Conservation (phyloP, 2,113 vertebrate species). For the Ictalurus furcatus region DNA sequence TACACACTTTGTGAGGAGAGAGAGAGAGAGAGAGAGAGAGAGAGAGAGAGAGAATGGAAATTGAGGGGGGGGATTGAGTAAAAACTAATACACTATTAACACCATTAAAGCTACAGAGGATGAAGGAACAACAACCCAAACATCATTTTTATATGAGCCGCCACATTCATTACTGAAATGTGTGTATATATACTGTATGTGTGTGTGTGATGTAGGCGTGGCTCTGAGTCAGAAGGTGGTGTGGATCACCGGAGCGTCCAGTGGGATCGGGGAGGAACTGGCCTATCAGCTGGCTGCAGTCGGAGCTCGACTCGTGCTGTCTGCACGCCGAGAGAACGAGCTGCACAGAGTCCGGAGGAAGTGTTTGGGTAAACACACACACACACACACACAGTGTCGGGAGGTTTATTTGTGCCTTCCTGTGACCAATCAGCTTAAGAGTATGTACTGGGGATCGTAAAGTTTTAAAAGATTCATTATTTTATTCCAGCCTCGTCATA, state of each 20-base stretch:
- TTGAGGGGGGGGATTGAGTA: not conserved
- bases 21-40: not conserved
- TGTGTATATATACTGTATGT: not conserved
- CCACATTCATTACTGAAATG: not conserved
- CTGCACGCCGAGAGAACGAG: slow-evolving; percentile 82
- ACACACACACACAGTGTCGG: not conserved
- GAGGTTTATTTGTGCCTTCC: not conserved
- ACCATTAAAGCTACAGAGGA: not conserved
- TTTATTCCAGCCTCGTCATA: not conserved
- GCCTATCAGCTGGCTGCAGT: slow-evolving; percentile 84
- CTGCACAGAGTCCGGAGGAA: slow-evolving; percentile 82
- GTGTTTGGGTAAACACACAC: slow-evolving; percentile 78
- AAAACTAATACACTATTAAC: not conserved
- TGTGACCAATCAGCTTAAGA: not conserved
- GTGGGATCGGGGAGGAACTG: slow-evolving; percentile 93
- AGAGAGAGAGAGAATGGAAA: no score
- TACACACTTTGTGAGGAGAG: no score
- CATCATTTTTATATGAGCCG: not conserved
- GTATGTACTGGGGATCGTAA: not conserved
- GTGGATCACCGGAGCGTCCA: slow-evolving; percentile 95
- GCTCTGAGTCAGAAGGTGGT: slow-evolving; percentile 84
- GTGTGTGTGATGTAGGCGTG: slow-evolving; percentile 68
- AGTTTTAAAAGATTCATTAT: not conserved
- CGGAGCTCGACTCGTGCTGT: slow-evolving; percentile 82
- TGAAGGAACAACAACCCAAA: not conserved